phyloP scores from a whole-genome alignment of 2,888 invertebrate genomes.

The Pedicia rivosa region DNA sequence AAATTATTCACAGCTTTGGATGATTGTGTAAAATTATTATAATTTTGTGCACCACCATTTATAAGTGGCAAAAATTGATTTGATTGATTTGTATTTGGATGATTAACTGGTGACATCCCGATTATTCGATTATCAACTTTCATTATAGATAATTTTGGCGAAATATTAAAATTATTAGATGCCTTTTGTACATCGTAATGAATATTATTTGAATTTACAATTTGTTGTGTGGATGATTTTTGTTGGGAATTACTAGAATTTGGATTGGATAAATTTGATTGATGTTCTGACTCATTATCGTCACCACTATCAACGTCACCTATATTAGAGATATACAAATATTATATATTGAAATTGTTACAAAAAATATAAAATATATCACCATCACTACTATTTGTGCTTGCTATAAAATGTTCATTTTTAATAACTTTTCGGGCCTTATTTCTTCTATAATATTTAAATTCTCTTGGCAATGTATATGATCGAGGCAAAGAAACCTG shows the following conservation, averaged over 20 bases:
- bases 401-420: conserved; percentile 53
- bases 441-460: conserved; percentile 57
- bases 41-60: conserved; percentile 1
- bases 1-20: conserved; percentile 16
- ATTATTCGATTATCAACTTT: too few species aligned
- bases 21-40: neutral
- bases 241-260: conserved; percentile 10
- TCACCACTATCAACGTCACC: conserved; percentile 71
- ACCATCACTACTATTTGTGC: conserved; percentile 79
- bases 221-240: conserved; percentile 8
- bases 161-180: conserved; percentile 1
- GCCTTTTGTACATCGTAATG: conserved; percentile 11
- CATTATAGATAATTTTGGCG: too few species aligned
- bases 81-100: too few species aligned
- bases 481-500: conserved; percentile 70
- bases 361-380: conserved; percentile 14
- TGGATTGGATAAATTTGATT: conserved; percentile 29
- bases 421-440: conserved; percentile 39
- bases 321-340: conserved; percentile 21
- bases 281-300: conserved; percentile 44
- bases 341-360: neutral
- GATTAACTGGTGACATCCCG: neutral
- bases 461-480: conserved; percentile 71
- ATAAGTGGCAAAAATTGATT: too few species aligned
- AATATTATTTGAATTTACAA: conserved; percentile 11